Base-by-base conservation (phyloP, 2,113 vertebrate genomes). In the Brachirus orientalis region DNA sequence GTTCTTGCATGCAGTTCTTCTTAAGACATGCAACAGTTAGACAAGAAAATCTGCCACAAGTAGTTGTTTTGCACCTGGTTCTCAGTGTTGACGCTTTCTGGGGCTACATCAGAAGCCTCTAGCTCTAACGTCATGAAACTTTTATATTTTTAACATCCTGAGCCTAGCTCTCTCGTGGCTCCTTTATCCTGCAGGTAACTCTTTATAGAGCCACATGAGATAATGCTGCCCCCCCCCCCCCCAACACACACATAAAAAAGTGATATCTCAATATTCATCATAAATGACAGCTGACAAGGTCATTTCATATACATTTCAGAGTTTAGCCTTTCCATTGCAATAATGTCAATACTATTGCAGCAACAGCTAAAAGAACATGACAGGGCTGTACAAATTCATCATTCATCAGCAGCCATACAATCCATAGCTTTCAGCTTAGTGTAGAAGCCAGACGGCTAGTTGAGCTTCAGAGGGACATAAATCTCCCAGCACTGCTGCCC, bases 401-500 rank as follows among this genome's bases (percentile, higher is more conserved):
- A 85, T 83, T 81, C 72, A 85, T 82, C 54, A 35, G 47, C 13
- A 79, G 64, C 62, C n/a, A 43, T 40, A 71, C 41, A 65, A 46
- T 56, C 72, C 11, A 6, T 18, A 71, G 68, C 63, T 84, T 54
- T 68, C 57, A 53, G 69, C 45, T 51, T 14, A 19, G 50, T 63
- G 67, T 75, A 41, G 10, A 41, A 60, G 73, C 72, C 74, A 84
- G 84, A 79, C 82, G 79, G 85, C 71, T 76, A 47, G 41, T 19
- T 20, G 57, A 79, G 69, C 68, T 73, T 77, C 66, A 76, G 71
- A 67, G 70, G 75, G 63, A 78, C 76, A 90, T 90, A 86, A 89
- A 91, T 91, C 77, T 90, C 72, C 80, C 82, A 58, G 53, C 62
- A 66, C 66, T 57, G 73, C 76, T 85, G 80, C 77, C 85, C 87